Evolutionary conservation across 2,888 invertebrate genomes (phyloP).

Genomic region (Argyresthia goedartella): DNA sequence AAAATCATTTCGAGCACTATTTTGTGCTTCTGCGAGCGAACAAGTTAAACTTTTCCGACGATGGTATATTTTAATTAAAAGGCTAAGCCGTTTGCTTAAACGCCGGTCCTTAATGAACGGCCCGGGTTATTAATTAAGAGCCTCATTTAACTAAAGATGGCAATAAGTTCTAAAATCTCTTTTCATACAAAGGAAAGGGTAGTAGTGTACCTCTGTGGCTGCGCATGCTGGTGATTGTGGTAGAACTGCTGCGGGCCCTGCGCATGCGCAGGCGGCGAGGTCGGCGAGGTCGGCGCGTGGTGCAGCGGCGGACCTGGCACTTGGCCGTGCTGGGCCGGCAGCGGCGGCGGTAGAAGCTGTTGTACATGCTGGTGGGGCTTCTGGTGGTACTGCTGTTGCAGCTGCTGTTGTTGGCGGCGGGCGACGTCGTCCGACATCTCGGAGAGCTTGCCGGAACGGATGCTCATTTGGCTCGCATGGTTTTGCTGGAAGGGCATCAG

Average conservation of each 20-base stretch:
- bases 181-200: too few species aligned
- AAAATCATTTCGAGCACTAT: too few species aligned
- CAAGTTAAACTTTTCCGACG: too few species aligned
- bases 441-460: conserved; percentile 75
- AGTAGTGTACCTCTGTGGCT: conserved; percentile 41
- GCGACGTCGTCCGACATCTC: conserved; percentile 88
- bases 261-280: conserved; percentile 7
- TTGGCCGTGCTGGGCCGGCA: conserved; percentile 18
- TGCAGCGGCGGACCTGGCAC: conserved; percentile 15
- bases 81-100: too few species aligned
- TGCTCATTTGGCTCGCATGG: conserved; percentile 31
- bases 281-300: conserved; percentile 10
- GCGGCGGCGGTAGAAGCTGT: conserved; percentile 10
- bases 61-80: too few species aligned
- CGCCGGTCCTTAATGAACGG: too few species aligned
- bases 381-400: conserved; percentile 26
- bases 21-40: too few species aligned
- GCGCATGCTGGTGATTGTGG: conserved; percentile 32
- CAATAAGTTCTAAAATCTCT: too few species aligned
- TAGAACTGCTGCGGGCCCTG: conserved; percentile 14
- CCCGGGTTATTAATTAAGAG: too few species aligned
- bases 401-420: conserved; percentile 64
- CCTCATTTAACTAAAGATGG: too few species aligned
- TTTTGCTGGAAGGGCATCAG: conserved; percentile 22
- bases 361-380: conserved; percentile 5